Percentiles rank a stretch among this genome's conserved stretches.
phyloP scores from a whole-genome alignment of 1,140 invertebrate species.

The Hyposmocoma kahamanoa region DNA sequence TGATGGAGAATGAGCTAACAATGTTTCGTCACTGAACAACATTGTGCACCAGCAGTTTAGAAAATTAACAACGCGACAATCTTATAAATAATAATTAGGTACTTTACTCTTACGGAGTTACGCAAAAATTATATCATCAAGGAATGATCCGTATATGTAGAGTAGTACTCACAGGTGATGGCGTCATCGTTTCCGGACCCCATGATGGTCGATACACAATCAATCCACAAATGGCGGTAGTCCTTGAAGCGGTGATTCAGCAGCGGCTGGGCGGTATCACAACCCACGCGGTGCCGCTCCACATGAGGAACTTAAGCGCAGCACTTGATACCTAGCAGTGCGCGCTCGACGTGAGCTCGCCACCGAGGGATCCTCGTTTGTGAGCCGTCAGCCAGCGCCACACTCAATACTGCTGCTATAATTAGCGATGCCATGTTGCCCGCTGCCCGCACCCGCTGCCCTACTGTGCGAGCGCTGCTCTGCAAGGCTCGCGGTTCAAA shows the following conservation, averaged over 20 bases:
- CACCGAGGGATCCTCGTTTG: conserved; percentile 31
- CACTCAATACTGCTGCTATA: conserved; percentile 40
- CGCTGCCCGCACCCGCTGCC: conserved; percentile 10
- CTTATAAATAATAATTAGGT: too few relatives aligned
- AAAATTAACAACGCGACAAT: too few relatives aligned
- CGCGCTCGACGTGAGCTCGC: conserved; percentile 37
- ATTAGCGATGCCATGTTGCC: conserved; percentile 38
- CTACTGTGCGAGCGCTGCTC: conserved; percentile 13
- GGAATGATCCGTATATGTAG: too few relatives aligned
- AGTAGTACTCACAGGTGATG: conserved; percentile 36
- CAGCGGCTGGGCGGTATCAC: too few relatives aligned
- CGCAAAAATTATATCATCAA: too few relatives aligned
- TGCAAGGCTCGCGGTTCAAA: background rate
- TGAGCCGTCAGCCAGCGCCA: conserved; percentile 22
- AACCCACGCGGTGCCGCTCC: too few relatives aligned
- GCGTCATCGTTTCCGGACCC: conserved; percentile 28
- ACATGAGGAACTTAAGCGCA: conserved; percentile 4
- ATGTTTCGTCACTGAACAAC: too few relatives aligned
- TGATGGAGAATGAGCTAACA: too few relatives aligned
- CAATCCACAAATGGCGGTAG: conserved; percentile 14
- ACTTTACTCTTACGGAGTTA: too few relatives aligned
- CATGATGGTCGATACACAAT: conserved; percentile 23
- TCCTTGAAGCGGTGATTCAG: conserved; percentile 16
- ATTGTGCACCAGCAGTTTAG: too few relatives aligned
- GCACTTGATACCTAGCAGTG: background rate